Base-by-base conservation (phyloP, 2,113 vertebrate genomes). In the Carassius gibelio region DNA sequence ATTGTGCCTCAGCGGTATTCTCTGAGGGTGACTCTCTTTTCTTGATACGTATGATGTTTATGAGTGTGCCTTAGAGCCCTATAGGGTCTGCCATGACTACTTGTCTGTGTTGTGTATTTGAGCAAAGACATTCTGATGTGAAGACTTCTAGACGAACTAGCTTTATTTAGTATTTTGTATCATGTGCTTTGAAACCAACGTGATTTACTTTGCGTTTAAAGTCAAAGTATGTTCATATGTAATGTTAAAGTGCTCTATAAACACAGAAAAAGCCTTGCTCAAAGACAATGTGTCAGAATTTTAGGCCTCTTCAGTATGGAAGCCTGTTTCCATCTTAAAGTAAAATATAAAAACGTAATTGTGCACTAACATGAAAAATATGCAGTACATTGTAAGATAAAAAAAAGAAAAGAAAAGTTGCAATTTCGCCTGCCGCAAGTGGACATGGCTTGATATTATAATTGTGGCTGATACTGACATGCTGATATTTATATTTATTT, bases 161-260 rank as follows among this genome's bases (percentile, higher is more conserved):
- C 34, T 79, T 62, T 79, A 79, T 42, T 62, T 79, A 8, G 21
- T 7, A 21, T 78, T 78, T 42, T 61, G 3, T 79, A 36, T 79
- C n/a, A 34, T 38, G 75, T 17, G 57, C 76, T 62, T 79, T 42
- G 4, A 77, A 59, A 79, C 61, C 19, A 79, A 79, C 13, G 11
- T 3, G 34, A 42, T 79, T 79, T 42, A 36, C 55, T 23, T 38
- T 23, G 57, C 36, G 21, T 79, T 79, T 42, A 42, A 78, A 79
- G 34, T 79, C 78, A 66, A 81, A 79, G 77, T 79, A 62, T 62
- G 13, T 62, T 79, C 76, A 61, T 9, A 80, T 80, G 76, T 62
- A 42, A 77, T 59, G 75, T 11, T 57, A 21, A 61, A 62, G 76
- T 79, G 13, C n/a, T 62, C 38, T 80, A 14, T 21, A 26, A 26